These are phyloP conservation scores for Hemitrygon akajei DNA, from an alignment of 2,797 vertebrate genomes.

Conservation along the genomic window DNA sequence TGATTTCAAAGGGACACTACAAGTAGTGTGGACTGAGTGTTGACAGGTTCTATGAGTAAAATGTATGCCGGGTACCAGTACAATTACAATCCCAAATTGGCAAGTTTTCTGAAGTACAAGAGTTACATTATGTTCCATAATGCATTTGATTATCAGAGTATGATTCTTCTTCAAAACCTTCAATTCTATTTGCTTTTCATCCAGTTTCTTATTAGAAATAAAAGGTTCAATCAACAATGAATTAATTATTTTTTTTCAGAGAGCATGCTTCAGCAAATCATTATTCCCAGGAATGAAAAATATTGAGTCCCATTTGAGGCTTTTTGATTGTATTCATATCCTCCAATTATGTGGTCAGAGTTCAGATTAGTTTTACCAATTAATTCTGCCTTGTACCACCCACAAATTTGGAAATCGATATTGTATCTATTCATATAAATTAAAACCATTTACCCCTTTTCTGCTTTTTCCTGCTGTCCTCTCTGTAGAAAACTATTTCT, in stretches of 20 bases:
- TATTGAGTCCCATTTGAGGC: constrained; percentile 17
- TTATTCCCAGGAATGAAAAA: neutral
- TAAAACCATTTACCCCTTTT: neutral
- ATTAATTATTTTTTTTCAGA: constrained; percentile 7
- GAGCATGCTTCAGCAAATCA: neutral
- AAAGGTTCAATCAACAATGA: constrained; percentile 19
- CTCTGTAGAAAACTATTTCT: no score
- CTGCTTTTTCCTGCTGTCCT: no score
- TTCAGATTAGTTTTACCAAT: neutral
- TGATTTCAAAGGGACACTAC: neutral
- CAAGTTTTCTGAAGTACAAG: neutral
- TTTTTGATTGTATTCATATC: constrained; percentile 26
- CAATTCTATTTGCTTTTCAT: neutral
- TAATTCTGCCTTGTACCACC: constrained; percentile 8
- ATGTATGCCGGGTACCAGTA: neutral
- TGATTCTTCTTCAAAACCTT: neutral
- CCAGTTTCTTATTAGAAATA: neutral
- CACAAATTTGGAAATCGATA: neutral
- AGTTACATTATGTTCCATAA: neutral
- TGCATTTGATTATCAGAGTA: neutral
- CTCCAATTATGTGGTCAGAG: constrained; percentile 28
- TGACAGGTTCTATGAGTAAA: neutral
- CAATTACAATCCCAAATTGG: neutral
- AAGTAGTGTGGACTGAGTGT: no score
- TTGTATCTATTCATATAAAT: neutral